Percentiles rank a stretch among this genome's conserved stretches.
Evolutionary conservation across 2,113 vertebrate genomes (phyloP).

Genomic region (Lophius piscatorius): DNA sequence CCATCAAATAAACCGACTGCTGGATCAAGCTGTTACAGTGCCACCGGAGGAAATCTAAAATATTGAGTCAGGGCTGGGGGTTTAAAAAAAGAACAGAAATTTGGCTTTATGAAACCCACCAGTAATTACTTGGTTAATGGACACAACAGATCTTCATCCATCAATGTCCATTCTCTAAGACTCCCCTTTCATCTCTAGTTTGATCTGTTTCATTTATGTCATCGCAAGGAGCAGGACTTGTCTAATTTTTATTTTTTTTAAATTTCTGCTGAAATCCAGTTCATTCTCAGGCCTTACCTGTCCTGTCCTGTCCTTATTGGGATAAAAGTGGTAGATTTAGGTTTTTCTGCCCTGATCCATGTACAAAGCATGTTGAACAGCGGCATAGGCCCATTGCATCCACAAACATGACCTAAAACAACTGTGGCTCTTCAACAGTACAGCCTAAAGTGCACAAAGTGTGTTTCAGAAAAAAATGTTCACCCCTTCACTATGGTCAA

Average conservation of each 20-base stretch:
- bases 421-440: slow-evolving; percentile 76
- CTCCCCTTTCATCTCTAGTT: slow-evolving; percentile 6
- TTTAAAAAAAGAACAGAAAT: slow-evolving; percentile 6
- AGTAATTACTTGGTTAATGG: slow-evolving; percentile 52
- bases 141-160: slow-evolving; percentile 13
- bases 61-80: slow-evolving; percentile 17
- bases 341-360: slow-evolving; percentile 50
- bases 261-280: slow-evolving; percentile 12
- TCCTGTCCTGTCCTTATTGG: neutral
- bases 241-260: neutral
- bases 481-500: slow-evolving; percentile 58
- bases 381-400: slow-evolving; percentile 56
- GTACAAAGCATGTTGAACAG: slow-evolving; percentile 63
- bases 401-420: slow-evolving; percentile 56
- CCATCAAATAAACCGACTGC: slow-evolving; percentile 87
- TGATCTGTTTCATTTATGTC: slow-evolving; percentile 33
- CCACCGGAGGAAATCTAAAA: slow-evolving; percentile 53
- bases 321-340: slow-evolving; percentile 25
- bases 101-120: slow-evolving; percentile 42
- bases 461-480: slow-evolving; percentile 52
- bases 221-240: neutral
- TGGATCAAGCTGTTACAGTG: slow-evolving; percentile 80
- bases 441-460: slow-evolving; percentile 82
- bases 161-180: slow-evolving; percentile 6
- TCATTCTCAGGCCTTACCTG: neutral